These are phyloP conservation scores for Euwallacea fornicatus DNA, from an alignment of 1,140 invertebrate genomes.

Conservation along the genomic window DNA sequence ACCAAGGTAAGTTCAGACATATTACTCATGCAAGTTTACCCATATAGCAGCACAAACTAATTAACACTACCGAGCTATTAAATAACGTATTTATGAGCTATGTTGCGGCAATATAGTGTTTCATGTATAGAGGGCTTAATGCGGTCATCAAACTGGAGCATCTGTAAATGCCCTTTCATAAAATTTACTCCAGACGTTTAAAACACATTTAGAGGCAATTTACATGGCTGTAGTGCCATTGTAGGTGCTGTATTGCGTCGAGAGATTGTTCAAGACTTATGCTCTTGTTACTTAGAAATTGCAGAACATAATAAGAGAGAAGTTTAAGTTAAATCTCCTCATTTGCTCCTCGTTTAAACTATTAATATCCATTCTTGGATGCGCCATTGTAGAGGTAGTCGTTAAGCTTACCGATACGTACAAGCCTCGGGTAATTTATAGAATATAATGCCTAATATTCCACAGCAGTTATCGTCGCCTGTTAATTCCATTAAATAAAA, in stretches of 20 bases:
- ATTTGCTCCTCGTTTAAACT: background rate
- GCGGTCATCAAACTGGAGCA: conserved; percentile 9
- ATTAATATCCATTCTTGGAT: background rate
- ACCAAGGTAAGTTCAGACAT: too few relatives aligned
- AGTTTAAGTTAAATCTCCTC: background rate
- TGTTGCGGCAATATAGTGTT: conserved; percentile 5
- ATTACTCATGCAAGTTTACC: too few relatives aligned
- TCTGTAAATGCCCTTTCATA: conserved; percentile 11
- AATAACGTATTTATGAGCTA: conserved; percentile 10
- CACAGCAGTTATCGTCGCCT: background rate
- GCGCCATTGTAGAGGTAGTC: background rate
- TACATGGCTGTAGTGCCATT: background rate
- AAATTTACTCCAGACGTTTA: conserved; percentile 10
- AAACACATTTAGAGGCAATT: conserved; percentile 13
- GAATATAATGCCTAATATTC: conserved; percentile 6
- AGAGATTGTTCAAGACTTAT: too few relatives aligned
- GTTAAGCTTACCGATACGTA: background rate
- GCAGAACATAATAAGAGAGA: background rate
- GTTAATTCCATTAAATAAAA: conserved; percentile 6
- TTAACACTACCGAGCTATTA: background rate
- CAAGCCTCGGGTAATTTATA: conserved; percentile 1
- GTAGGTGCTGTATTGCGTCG: background rate
- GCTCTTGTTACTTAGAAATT: background rate
- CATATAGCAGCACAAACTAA: background rate
- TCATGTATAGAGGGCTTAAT: background rate